These are phyloP conservation scores for Prorops nasuta DNA, from an alignment of 1,140 invertebrate genomes.

Conservation along the genomic window DNA sequence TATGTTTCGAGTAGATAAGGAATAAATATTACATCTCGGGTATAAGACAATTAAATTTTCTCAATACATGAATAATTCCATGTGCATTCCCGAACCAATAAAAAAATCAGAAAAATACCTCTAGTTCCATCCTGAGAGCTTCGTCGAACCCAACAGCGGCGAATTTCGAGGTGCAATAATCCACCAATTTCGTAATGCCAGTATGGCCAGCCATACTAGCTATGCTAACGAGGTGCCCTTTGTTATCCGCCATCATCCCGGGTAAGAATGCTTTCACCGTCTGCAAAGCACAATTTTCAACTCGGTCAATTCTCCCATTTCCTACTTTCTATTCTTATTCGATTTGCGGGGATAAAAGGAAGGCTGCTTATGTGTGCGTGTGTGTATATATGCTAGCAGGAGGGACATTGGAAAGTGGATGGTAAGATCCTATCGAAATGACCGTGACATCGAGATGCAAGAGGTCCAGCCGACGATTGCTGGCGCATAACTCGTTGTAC, in stretches of 20 bases:
- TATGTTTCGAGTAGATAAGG: too few species aligned
- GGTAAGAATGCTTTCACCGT: slow-evolving; percentile 83
- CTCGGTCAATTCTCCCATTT: too few species aligned
- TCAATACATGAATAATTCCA: too few species aligned
- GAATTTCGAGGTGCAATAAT: slow-evolving; percentile 94
- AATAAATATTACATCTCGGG: too few species aligned
- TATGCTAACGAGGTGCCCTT: slow-evolving; percentile 94
- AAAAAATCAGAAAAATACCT: too few species aligned
- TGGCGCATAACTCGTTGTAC: background rate
- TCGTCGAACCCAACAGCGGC: slow-evolving; percentile 93
- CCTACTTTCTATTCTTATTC: too few species aligned
- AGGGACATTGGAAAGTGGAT: slow-evolving; percentile 26
- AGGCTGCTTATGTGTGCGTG: too few species aligned
- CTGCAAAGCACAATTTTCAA: too few species aligned
- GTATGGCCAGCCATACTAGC: slow-evolving; percentile 88
- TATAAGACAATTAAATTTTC: too few species aligned
- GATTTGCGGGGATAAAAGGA: too few species aligned
- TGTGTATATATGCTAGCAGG: slow-evolving; percentile 1
- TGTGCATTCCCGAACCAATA: too few species aligned
- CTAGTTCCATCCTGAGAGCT: slow-evolving; percentile 75
- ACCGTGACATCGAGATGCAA: slow-evolving; percentile 37
- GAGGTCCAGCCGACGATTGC: slow-evolving; percentile 26
- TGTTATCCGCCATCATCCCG: slow-evolving; percentile 85
- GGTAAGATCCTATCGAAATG: slow-evolving; percentile 27
- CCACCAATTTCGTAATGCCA: slow-evolving; percentile 79